Conservation (phyloP, 2,888 invertebrate genomes). For the Scaptomyza polygonia region DNA sequence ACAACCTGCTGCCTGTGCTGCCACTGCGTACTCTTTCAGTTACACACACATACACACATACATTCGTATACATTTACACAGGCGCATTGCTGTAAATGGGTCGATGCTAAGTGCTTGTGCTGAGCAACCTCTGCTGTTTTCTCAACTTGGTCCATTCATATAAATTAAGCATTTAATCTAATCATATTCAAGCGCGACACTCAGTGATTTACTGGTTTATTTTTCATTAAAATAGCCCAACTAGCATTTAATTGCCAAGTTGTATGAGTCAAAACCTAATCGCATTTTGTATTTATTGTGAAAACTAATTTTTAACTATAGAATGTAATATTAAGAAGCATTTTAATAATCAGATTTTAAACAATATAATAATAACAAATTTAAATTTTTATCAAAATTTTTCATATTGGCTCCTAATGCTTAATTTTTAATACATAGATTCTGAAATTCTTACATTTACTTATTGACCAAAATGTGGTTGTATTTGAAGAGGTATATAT, state of each 20-base stretch:
- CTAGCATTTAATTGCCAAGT: not conserved
- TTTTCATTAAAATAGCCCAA: not conserved
- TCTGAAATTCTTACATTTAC: no score
- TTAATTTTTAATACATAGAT: no score
- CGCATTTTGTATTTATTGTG: no score
- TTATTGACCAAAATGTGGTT: no score
- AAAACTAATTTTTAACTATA: no score
- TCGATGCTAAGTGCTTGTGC: slow-evolving; percentile 32
- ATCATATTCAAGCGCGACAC: not conserved
- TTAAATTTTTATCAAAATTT: no score
- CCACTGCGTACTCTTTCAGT: slow-evolving; percentile 8
- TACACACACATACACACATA: slow-evolving; percentile 1
- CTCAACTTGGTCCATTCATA: slow-evolving; percentile 10
- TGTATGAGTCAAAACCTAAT: not conserved
- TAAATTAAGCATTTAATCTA: not conserved
- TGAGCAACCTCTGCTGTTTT: slow-evolving; percentile 10
- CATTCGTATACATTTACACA: slow-evolving; percentile 6
- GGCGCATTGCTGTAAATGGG: slow-evolving; percentile 52
- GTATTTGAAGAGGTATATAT: no score
- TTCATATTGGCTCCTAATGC: no score
- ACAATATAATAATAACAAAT: no score
- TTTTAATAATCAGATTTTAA: no score
- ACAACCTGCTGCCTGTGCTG: slow-evolving; percentile 34
- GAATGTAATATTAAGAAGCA: no score
- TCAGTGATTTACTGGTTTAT: slow-evolving; percentile 1